Base-by-base conservation (phyloP, 1,140 invertebrate genomes). In the Heterodera carotae region DNA sequence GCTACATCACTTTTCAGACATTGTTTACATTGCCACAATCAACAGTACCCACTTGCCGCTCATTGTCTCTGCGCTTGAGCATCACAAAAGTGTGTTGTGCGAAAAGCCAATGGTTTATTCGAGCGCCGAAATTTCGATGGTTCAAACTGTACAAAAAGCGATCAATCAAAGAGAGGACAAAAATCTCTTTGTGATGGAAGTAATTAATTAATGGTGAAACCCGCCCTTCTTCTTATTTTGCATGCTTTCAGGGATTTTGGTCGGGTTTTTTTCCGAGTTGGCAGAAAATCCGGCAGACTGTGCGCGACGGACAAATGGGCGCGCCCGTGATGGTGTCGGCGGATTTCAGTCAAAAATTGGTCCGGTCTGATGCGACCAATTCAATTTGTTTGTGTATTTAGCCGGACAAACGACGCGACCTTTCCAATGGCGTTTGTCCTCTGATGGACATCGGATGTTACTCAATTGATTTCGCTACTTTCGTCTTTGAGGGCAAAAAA, bases 401-500 rank as follows among this genome's bases (percentile, higher is more conserved):
- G 48, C 48, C 48, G 1, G 8, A 53, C 6, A 53, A 53, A 53
- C 48, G 48, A 18, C 48, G 48, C 48, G 48, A 53, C 18, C 48
- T 53, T 53, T 53, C 48, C 48, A 53, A n/a, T 53, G 48, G 48
- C 12, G 18, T 53, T 12, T 53, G 48, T 22, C 48, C 48, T 22
- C 48, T 53, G 48, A 22, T 53, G 48, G 48, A 53, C 48, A 53
- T 34, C 12, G 62, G 62, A 12, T 66, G 27, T 15, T 66, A 66
- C 25, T 12, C 62, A 0, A 25, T 66, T 12, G 22, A 10, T 29
- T 66, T 66, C 62, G 62, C 62, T 25, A 66, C 62, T 31, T 66
- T 66, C 22, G 22, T 66, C 12, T 66, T 66, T 34, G 62, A 66
- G 62, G 62, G 62, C 10, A 66, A 66, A 66, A 66, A 66, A 34